phyloP scores from a whole-genome alignment of 1,140 invertebrate genomes.

The Ceratina japonica region DNA sequence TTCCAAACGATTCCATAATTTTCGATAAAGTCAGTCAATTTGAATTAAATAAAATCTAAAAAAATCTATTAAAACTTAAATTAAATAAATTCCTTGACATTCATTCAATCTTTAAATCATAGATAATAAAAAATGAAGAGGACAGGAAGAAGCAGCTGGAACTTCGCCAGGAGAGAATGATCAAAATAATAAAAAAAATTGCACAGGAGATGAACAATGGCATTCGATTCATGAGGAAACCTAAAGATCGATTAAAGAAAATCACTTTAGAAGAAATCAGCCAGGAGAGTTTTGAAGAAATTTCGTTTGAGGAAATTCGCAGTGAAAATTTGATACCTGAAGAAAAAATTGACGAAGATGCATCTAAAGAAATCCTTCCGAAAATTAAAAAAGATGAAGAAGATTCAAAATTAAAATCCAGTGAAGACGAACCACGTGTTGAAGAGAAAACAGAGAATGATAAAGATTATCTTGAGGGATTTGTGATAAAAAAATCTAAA shows the following conservation, averaged over 20 bases:
- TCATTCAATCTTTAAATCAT: not conserved
- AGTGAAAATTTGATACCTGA: too few species aligned
- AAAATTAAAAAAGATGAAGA: not conserved
- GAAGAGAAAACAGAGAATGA: not conserved
- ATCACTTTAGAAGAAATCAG: not conserved
- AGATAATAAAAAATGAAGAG: conserved; percentile 1
- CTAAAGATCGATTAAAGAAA: not conserved
- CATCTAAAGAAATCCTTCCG: not conserved
- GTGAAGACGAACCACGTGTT: not conserved
- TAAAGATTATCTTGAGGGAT: not conserved
- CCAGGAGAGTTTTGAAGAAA: not conserved
- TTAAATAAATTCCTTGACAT: not conserved
- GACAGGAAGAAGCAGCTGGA: conserved; percentile 1
- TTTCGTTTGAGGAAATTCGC: not conserved
- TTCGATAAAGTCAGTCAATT: conserved; percentile 24
- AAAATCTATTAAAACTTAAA: too few species aligned
- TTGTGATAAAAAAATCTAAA: not conserved
- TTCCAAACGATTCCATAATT: not conserved
- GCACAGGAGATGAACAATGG: conserved; percentile 9
- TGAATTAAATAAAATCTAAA: not conserved
- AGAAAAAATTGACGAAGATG: not conserved
- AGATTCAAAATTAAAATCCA: not conserved
- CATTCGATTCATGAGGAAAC: not conserved
- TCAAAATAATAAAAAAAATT: conserved; percentile 15
- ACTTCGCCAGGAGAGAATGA: conserved; percentile 6